Evolutionary conservation across 2,888 invertebrate genomes (phyloP), one percentile per base, ranked within the genome.

Genomic region (Phlogophora meticulosa): DNA sequence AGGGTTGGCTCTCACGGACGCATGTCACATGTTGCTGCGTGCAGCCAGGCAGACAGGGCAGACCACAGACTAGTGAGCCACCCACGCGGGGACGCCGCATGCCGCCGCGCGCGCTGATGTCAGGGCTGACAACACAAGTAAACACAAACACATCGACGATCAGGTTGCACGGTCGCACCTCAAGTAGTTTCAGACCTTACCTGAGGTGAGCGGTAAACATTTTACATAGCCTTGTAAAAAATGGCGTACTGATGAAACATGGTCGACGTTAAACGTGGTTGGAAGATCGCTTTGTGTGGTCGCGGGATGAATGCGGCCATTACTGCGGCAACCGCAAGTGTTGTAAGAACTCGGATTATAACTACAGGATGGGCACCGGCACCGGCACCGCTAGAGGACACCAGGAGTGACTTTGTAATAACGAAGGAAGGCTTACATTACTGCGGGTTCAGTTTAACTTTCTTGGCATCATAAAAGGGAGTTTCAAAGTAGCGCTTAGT

Each of bases 261-360:
- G 13, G 24, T 32, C 46, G 53, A 40, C 52, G 24, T 49, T 48
- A 32, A 17, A 32, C 28, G 38, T 22, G 55, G 22, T 49, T 15
- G 11, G 70, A 11, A 49, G 53, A 60, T 36, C 71, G 51, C 56
- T 46, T 43, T 70, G 72, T 73, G 72, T 71, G 72, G 72, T 76
- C 77, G 62, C 28, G 48, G 15, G 55, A 9, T 56, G 36, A 43
- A 24, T n/a, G 45, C 46, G 20, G 62, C 45, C 67, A 64, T 72
- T 43, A 40, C 42, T 38, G 56, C 15, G 13, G 40, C 3, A 5
- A 72, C 71, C 71, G 56, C 71, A 57, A 65, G n/a, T 48, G 38
- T 42, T 32, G 69, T 17, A 52, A 46, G 10, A 15, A 34, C 58
- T n/a, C 28, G 42, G 13, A 24, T 28, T 22, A 22, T 67, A 15